phyloP scores from a whole-genome alignment of 2,888 invertebrate genomes.

The Luperina testacea region DNA sequence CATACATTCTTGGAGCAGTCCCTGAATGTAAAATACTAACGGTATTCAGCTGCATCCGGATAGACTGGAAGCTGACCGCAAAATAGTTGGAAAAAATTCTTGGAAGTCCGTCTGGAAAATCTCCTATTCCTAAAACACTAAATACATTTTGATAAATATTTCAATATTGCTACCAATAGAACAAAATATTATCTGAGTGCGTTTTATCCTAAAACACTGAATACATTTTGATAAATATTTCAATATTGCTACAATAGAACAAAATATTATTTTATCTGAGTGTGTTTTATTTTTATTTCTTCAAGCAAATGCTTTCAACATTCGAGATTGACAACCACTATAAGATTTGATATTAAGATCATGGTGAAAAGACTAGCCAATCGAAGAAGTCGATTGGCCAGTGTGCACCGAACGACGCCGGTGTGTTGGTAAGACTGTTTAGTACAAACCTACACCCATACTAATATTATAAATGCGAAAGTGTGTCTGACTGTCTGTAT shows the following conservation, averaged over 20 bases:
- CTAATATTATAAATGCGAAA: too few relatives aligned
- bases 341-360: too few relatives aligned
- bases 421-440: background rate
- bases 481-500: too few relatives aligned
- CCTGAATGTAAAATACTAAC: background rate
- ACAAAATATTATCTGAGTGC: too few relatives aligned
- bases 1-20: background rate
- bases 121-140: background rate
- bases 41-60: background rate
- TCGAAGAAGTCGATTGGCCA: too few relatives aligned
- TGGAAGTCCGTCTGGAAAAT: background rate
- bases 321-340: background rate
- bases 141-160: background rate
- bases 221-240: background rate
- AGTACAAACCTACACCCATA: background rate
- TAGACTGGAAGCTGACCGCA: background rate
- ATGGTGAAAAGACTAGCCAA: too few relatives aligned
- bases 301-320: slow-evolving; percentile 2
- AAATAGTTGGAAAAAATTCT: background rate
- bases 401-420: too few relatives aligned
- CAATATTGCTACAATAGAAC: background rate
- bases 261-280: too few relatives aligned
- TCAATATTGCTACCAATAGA: background rate
- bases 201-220: background rate
- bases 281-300: slow-evolving; percentile 12